phyloP scores from a whole-genome alignment of 2,888 invertebrate species.

The Neocrepidodera transversa region DNA sequence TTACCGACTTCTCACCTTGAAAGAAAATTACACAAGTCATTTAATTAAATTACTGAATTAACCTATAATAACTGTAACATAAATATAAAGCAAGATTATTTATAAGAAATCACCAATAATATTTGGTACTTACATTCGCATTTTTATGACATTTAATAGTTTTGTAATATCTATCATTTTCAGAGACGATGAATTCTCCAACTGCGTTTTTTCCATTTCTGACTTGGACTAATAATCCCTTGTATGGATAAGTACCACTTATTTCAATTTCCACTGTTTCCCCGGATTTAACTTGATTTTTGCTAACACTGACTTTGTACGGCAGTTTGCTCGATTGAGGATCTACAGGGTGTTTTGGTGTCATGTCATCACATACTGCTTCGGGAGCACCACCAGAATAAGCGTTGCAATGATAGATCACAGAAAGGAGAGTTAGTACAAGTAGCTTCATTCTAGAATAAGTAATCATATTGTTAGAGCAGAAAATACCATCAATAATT shows the following conservation, averaged over 20 bases:
- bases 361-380: conserved; percentile 70
- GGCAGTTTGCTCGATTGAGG: conserved; percentile 67
- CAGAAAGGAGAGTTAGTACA: conserved; percentile 10
- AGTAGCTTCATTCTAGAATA: conserved; percentile 28
- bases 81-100: no score
- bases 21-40: no score
- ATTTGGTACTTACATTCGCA: conserved; percentile 65
- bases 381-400: conserved; percentile 72
- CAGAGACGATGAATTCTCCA: conserved; percentile 68
- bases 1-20: no score
- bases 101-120: no score
- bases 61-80: no score
- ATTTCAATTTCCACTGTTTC: conserved; percentile 65
- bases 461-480: no score
- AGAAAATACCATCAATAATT: no score
- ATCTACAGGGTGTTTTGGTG: conserved; percentile 70
- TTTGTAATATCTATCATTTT: conserved; percentile 63
- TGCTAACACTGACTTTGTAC: conserved; percentile 60
- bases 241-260: conserved; percentile 65
- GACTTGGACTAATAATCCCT: conserved; percentile 73
- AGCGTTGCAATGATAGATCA: conserved; percentile 50
- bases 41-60: no score
- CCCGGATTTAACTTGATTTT: conserved; percentile 54
- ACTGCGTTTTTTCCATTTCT: conserved; percentile 67
- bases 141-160: conserved; percentile 64